Base-by-base conservation (phyloP, 2,797 vertebrate species). In the Rhinophrynus dorsalis region DNA sequence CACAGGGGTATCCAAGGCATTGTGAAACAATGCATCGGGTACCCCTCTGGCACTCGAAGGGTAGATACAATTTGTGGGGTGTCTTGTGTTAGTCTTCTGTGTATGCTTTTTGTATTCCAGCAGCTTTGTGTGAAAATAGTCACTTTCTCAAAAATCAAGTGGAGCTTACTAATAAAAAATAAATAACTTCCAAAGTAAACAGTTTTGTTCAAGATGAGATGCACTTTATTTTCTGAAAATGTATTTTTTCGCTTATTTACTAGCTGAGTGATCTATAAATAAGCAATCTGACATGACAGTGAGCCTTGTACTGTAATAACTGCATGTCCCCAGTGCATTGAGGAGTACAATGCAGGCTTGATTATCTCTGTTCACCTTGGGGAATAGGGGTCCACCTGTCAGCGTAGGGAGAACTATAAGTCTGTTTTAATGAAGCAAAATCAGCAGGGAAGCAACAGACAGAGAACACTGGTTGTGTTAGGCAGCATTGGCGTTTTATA, bases 251-350 rank as follows among this genome's bases (percentile, higher is more conserved):
- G 40, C 26, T 59, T 73, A 66, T 73, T 73, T 66, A 73, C 54
- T 62, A 66, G 62, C 55, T 52, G 69, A 72, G 29, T 72, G 69
- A 65, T 73, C 61, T 59, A 45, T 73, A 73, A 73, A 73, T 73
- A 73, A 73, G 62, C 61, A 73, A 73, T 66, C 33, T 73, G 62
- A 73, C 69, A 73, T 73, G 69, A 73, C 69, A 73, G 69, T 37
- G 55, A 73, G 69, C 24, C 62, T 42, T 73, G 69, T 73, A 65
- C 69, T 73, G 69, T 73, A 73, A 73, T 73, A 66, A 66, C 60
- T 58, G 68, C 68, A 58, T 50, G 61, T 58, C 68, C 61, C 60
- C n/a, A 13, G 61, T 32, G 69, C 45, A 65, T 59, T n/a, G 69
- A 44, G 61, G 26, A 58, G 55, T 65, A 72, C 68, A 72, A 72